Base-by-base conservation (phyloP, 2,113 vertebrate species). In the Archocentrus centrarchus region DNA sequence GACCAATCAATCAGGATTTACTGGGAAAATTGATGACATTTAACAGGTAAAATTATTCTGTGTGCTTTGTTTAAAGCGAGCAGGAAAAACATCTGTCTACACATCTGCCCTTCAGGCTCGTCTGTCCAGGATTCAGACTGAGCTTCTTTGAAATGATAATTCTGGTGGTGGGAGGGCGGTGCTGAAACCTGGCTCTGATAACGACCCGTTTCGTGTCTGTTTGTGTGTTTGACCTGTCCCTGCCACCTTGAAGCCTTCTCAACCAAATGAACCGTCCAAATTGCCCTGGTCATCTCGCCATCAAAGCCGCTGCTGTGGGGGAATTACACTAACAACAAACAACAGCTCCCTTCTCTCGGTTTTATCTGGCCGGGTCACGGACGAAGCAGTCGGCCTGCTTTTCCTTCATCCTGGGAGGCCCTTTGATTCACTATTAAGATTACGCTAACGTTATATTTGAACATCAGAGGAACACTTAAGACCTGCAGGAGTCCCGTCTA, bases 211-310 rank as follows among this genome's bases (percentile, higher is more conserved):
- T 53, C 6, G 10, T 53, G 77, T 77, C 68, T 60, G 82, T 50
- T 62, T 76, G 57, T 66, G 77, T 3, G 22, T 11, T 22, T 1
- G 81, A 68, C 81, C 77, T 0, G 13, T 58, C 70, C 68, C 75
- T 82, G 88, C 88, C 89, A 75, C 92, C 88, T 90, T 91, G 94
- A 94, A 94, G 78, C 93, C 92, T 86, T 93, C 85, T 87, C 93
- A 89, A 93, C 90, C 94, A 95, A 96, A 95, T 96, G 91, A 93
- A 92, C 89, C 95, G 93, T 96, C 96, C 95, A 96, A 95, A 95
- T 87, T 81, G 53, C 81, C 11, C 92, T 92, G 89, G 93, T 91
- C 91, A 73, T 87, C 94, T 89, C 93, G 80, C 94, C 95, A 97
- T 97, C 96, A 96, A 96, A 97, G 96, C 85, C 79, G 86, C 88